These are phyloP conservation scores for Bellardia pandia DNA, from an alignment of 2,888 invertebrate species.

Conservation along the genomic window DNA sequence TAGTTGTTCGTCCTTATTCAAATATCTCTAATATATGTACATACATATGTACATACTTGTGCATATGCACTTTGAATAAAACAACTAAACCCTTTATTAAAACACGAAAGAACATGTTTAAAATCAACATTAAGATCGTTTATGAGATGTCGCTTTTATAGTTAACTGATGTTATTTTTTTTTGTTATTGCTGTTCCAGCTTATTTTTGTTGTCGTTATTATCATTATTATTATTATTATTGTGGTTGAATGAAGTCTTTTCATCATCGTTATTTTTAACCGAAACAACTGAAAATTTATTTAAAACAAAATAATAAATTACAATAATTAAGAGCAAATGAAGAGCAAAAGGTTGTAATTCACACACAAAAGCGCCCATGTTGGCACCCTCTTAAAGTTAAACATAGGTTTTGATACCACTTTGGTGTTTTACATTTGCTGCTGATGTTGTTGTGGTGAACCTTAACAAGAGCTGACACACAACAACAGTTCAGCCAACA, in stretches of 20 bases:
- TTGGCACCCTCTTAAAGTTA: constrained; percentile 83
- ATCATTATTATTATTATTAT: constrained; percentile 46
- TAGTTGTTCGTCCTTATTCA: constrained; percentile 30
- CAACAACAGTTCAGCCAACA: constrained; percentile 49
- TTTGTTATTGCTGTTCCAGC: background rate
- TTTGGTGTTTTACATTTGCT: constrained; percentile 19
- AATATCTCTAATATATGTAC: background rate
- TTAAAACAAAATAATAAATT: constrained; percentile 82
- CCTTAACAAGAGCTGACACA: constrained; percentile 70
- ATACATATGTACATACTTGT: too few relatives aligned
- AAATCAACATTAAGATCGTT: constrained; percentile 46
- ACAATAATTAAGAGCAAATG: constrained; percentile 84
- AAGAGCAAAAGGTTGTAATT: constrained; percentile 79
- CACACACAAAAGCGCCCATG: constrained; percentile 78
- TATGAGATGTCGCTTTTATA: constrained; percentile 54
- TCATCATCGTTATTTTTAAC: constrained; percentile 45
- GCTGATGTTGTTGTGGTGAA: constrained; percentile 10
- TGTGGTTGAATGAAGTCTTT: constrained; percentile 52
- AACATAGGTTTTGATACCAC: constrained; percentile 79
- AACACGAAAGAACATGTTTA: constrained; percentile 30
- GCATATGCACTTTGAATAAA: background rate
- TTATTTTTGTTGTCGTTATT: constrained; percentile 41
- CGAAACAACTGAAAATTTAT: constrained; percentile 65
- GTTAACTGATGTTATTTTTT: constrained; percentile 40
- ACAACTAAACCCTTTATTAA: constrained; percentile 37